These are phyloP conservation scores for Busseola fusca DNA, from an alignment of 2,888 invertebrate species.

Conservation along the genomic window DNA sequence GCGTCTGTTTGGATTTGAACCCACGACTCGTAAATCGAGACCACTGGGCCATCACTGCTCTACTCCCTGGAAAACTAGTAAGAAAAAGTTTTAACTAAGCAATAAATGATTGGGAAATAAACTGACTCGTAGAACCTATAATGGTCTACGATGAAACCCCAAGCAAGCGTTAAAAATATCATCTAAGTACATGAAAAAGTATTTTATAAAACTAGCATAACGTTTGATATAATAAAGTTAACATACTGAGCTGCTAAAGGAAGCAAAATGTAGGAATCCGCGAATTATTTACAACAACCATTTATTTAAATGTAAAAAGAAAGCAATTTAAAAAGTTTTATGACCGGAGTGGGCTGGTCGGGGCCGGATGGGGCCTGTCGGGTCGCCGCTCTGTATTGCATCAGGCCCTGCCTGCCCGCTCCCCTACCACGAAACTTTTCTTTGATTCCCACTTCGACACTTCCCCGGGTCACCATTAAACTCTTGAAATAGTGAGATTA, in stretches of 20 bases:
- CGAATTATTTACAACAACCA: constrained; percentile 59
- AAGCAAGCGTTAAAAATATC: constrained; percentile 10
- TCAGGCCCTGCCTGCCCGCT: constrained; percentile 27
- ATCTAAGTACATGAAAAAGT: constrained; percentile 25
- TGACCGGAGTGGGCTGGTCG: constrained; percentile 35
- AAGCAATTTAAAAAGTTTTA: constrained; percentile 64
- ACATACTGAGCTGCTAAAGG: constrained; percentile 30
- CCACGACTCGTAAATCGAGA: background rate
- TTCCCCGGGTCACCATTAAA: constrained; percentile 26
- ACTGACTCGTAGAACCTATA: background rate
- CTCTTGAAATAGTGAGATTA: constrained; percentile 52
- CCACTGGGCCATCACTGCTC: background rate
- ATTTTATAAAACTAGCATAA: constrained; percentile 42
- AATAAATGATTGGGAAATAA: background rate
- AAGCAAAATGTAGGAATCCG: constrained; percentile 50
- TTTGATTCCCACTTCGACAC: constrained; percentile 39
- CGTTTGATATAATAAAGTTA: constrained; percentile 40
- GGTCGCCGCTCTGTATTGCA: constrained; percentile 28
- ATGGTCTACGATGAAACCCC: background rate
- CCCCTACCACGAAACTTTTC: constrained; percentile 42
- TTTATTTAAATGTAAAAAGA: constrained; percentile 63
- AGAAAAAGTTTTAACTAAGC: background rate
- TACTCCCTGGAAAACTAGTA: background rate
- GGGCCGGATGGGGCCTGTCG: constrained; percentile 15
- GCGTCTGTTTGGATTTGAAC: background rate